Conservation (phyloP, 2,113 vertebrate species). For the Egretta garzetta region DNA sequence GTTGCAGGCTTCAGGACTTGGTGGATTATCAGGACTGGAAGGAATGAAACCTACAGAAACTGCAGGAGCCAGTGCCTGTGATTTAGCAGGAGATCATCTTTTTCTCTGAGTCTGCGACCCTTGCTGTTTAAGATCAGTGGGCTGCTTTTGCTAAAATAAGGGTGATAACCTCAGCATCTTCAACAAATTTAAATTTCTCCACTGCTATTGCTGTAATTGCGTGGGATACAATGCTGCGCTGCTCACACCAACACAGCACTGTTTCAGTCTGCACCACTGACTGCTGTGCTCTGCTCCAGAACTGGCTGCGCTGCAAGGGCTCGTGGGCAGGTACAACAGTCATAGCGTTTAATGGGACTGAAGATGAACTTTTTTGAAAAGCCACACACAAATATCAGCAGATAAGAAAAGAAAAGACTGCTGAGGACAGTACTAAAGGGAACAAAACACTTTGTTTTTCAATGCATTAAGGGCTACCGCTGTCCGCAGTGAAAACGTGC, state of each 20-base stretch:
- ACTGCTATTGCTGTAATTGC: not conserved
- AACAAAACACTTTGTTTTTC: not conserved
- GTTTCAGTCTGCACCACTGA: not conserved
- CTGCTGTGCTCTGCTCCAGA: not conserved
- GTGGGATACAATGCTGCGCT: fast-evolving
- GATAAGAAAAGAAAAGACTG: not conserved
- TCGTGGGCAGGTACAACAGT: fast-evolving
- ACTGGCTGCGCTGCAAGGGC: not conserved
- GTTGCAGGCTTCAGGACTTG: not conserved
- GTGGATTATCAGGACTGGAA: not conserved
- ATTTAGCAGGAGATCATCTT: not conserved
- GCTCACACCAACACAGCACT: not conserved
- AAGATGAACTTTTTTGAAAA: not conserved
- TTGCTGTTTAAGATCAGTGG: not conserved
- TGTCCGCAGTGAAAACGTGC: not conserved
- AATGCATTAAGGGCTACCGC: not conserved
- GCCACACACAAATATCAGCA: not conserved
- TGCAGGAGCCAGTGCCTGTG: not conserved
- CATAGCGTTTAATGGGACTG: fast-evolving
- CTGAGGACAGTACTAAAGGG: not conserved
- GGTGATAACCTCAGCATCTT: not conserved
- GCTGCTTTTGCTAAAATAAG: not conserved
- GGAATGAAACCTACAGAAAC: not conserved
- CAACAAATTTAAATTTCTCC: not conserved
- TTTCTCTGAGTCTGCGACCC: not conserved